Conservation (phyloP, 2,113 vertebrate genomes). For the Mormoops blainvillei region DNA sequence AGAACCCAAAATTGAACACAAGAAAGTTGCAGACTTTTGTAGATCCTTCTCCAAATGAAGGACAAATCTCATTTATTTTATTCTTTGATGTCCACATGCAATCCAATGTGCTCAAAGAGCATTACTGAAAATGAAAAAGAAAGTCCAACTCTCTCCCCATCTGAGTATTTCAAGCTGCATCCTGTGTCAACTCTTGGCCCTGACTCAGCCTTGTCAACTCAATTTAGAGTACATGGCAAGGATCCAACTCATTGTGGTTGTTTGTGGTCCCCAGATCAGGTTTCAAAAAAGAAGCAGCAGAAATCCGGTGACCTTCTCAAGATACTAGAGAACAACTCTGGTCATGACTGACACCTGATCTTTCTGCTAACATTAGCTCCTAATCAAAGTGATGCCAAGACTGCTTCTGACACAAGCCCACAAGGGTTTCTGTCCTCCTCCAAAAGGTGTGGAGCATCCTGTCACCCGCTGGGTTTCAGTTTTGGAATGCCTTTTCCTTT, state of each 20-base stretch:
- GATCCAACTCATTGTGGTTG: slow-evolving; percentile 57
- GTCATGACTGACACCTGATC: slow-evolving; percentile 55
- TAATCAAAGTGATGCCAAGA: slow-evolving; percentile 54
- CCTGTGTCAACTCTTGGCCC: slow-evolving; percentile 58
- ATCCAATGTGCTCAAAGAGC: slow-evolving; percentile 17
- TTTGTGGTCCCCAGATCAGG: slow-evolving; percentile 54
- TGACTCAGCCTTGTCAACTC: slow-evolving; percentile 34
- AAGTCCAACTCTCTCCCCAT: background rate
- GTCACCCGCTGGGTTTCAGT: slow-evolving; percentile 19
- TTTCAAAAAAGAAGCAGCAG: slow-evolving; percentile 68
- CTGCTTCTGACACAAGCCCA: slow-evolving; percentile 8
- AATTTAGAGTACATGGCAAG: slow-evolving; percentile 59
- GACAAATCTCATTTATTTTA: background rate
- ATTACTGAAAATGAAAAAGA: slow-evolving; percentile 38
- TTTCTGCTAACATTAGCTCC: slow-evolving; percentile 65
- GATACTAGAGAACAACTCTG: slow-evolving; percentile 47
- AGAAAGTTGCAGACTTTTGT: background rate
- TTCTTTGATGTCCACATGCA: slow-evolving; percentile 37
- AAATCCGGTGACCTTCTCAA: slow-evolving; percentile 66
- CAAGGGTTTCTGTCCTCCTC: slow-evolving; percentile 12
- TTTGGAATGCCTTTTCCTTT: slow-evolving; percentile 57
- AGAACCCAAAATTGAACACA: background rate
- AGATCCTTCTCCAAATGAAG: background rate
- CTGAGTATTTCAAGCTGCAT: slow-evolving; percentile 63
- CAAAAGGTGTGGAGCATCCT: slow-evolving; percentile 38